phyloP scores from a whole-genome alignment of 92 coral and sea anemone species.

The Heteractis magnifica region DNA sequence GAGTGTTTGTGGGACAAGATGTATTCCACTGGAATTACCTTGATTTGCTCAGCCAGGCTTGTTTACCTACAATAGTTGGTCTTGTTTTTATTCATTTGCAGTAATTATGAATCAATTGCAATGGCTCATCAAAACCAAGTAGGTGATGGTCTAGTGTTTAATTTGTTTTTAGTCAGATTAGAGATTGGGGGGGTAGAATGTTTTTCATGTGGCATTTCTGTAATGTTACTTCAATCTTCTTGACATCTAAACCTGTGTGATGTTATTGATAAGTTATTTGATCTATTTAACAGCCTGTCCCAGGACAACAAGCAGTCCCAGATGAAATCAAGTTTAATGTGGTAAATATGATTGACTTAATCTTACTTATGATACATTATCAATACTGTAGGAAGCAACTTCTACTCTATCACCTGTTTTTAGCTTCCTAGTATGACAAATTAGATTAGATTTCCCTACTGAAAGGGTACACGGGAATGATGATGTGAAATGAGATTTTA shows the following conservation, averaged over 20 bases:
- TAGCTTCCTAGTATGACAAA: too few relatives aligned
- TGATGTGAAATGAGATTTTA: not conserved
- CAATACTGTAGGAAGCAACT: too few relatives aligned
- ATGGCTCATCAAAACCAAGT: conserved; percentile 93
- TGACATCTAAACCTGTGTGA: not conserved
- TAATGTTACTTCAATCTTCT: too few relatives aligned
- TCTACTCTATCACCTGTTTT: too few relatives aligned
- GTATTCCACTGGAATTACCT: not conserved
- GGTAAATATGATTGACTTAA: conserved; percentile 48
- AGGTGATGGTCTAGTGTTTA: not conserved
- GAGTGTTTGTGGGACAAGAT: not conserved
- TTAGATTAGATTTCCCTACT: too few relatives aligned
- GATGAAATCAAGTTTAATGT: conserved; percentile 94
- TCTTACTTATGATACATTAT: not conserved
- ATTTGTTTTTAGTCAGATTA: not conserved
- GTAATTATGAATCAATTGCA: conserved; percentile 96
- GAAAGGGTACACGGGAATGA: too few relatives aligned
- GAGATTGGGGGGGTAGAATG: too few relatives aligned
- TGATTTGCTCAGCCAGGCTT: too few relatives aligned
- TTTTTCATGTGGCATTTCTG: too few relatives aligned
- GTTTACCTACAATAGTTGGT: too few relatives aligned
- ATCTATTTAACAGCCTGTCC: conserved; percentile 54
- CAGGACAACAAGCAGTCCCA: conserved; percentile 84
- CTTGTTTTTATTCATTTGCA: conserved; percentile 20
- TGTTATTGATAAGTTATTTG: not conserved